phyloP scores from a whole-genome alignment of 2,888 invertebrate genomes.

The Philaethria dido region DNA sequence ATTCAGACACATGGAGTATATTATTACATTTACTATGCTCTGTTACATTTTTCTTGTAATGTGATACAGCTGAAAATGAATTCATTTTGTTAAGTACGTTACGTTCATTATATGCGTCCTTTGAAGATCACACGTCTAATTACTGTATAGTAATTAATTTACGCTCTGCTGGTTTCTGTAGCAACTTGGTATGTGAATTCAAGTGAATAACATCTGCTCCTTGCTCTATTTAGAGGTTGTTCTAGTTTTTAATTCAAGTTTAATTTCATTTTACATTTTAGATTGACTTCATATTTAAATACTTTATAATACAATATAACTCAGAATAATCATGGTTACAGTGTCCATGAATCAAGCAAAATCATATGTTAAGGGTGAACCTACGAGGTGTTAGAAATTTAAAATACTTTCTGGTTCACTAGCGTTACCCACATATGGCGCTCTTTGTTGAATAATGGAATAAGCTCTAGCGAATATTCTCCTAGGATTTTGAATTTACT shows the following conservation, averaged over 20 bases:
- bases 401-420: conserved; percentile 44
- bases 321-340: background rate
- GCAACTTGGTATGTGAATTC: conserved; percentile 56
- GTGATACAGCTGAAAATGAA: conserved; percentile 30
- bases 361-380: conserved; percentile 30
- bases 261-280: conserved; percentile 7
- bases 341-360: conserved; percentile 10
- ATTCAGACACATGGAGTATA: background rate
- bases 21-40: conserved; percentile 6
- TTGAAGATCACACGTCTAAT: conserved; percentile 60
- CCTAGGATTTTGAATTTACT: conserved; percentile 44
- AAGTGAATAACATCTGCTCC: conserved; percentile 52
- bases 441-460: conserved; percentile 49
- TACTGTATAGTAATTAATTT: conserved; percentile 61
- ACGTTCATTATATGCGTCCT: conserved; percentile 48
- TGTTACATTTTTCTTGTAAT: conserved; percentile 15
- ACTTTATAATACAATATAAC: background rate
- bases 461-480: conserved; percentile 45
- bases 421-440: conserved; percentile 45
- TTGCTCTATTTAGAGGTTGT: conserved; percentile 33
- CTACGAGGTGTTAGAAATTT: conserved; percentile 42
- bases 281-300: background rate
- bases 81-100: conserved; percentile 46
- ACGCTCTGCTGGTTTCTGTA: conserved; percentile 55
- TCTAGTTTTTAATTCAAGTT: conserved; percentile 23